Base-by-base conservation (phyloP, 2,888 invertebrate species). In the Stegophylla sp. region DNA sequence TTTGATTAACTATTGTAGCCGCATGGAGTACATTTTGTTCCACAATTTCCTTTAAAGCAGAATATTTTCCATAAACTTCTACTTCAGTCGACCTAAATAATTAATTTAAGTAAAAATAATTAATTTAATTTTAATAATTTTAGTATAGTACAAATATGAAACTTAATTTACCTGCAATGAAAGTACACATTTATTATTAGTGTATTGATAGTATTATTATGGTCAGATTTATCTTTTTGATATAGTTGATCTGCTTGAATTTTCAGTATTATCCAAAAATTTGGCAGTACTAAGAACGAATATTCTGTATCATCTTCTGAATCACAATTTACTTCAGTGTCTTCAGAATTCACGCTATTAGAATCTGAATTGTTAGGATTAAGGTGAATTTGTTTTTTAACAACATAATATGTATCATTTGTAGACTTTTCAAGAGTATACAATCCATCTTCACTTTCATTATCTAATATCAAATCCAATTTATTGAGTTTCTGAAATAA, bases 261-360 rank as follows among this genome's bases (percentile, higher is more conserved):
- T 84, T 88, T 89, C 86, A 92, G 88, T 82, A 92, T 90, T 34
- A 92, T 86, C 92, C 92, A 93, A 86, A 92, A 92, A 84, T 91
- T 90, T 0, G 92, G 92, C 83, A 92, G 86, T 45, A 87, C 85
- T n/a, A 86, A 86, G 82, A 89, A 86, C 74, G 88, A 28, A 15
- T 23, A 13, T 28, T 77, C 20, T 1, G n/a, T 17, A 20, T 67
- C n/a, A 7, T 9, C 10, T 0, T 56, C 43, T 2, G 67, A 67
- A 23, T 45, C 56, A 45, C 56, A 28, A 67, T 12, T 28, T 1
- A 28, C 48, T 59, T 76, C 66, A 13, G 26, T 9, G 9, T 41
- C 75, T 20, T 45, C 45, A 34, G 1, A 15, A 45, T 45, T 69
- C 2, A 10, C 28, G 9, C 1, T 59, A 15, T 67, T 66, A n/a